Evolutionary conservation across 2,113 vertebrate species (phyloP), one percentile per base, ranked within the genome.

Genomic region (Ictalurus furcatus): DNA sequence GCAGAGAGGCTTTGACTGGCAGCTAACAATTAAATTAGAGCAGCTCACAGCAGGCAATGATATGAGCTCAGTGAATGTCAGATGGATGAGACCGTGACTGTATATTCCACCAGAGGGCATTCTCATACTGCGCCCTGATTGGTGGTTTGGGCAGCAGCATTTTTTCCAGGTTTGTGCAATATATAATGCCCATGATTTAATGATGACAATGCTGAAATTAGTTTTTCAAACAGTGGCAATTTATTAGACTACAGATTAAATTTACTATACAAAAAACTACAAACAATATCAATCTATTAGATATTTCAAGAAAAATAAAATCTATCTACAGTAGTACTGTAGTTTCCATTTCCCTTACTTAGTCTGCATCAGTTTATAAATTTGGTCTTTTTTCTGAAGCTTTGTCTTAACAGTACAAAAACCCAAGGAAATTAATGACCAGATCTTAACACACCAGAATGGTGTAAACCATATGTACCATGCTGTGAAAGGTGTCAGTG

Each of bases 401-500:
- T 6, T 25, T 48, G 9, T 48, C 8, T 76, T 79, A 79, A 52
- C 7, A 40, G 34, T 71, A 9, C 17, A 12, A 76, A 76, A 40
- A 6, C 71, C 16, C 6, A 78, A 48, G 21, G 1, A 80, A 52
- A n/a, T 56, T 16, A n/a, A 80, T 28, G 12, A 52, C 74, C 23
- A 78, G 74, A 52, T n/a, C 4, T 2, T 48, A 76, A 76, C 37
- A 82, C 7, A 25, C 11, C 40, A 34, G 16, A 63, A 25, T 16
- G 2, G 13, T 82, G 65, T 84, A 14, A 61, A 23, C 4, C 30
- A 5, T 84, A 40, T 78, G 48, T 54, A 69, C 6, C 16, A 58
- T 30, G 69, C 63, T 30, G 16, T 78, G 54, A 80, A 73, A 90
- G 84, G 65, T 91, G 85, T 81, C 67, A 87, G 86, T 89, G 81